A percentile compares a stretch with the other conserved stretches of the same genome.
phyloP scores from a whole-genome alignment of 2,888 invertebrate genomes.

The Periphyllus acericola region DNA sequence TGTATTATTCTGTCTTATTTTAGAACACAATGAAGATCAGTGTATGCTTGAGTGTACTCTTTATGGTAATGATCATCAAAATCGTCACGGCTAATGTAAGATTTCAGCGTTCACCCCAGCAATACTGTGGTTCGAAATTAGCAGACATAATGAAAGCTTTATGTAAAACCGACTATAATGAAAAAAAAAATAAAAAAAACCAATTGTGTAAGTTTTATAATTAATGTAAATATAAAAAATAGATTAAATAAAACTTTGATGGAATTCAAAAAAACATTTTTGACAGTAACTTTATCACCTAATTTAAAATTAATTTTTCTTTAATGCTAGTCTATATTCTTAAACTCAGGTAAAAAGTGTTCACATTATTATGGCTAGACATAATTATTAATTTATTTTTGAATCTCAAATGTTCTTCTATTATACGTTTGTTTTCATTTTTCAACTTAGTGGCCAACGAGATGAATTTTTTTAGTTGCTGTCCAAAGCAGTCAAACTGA shows the following conservation, averaged over 20 bases:
- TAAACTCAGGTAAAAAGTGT: too few relatives aligned
- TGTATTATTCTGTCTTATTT: not conserved
- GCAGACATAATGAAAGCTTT: conserved; percentile 44
- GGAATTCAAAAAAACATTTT: too few relatives aligned
- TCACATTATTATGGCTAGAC: too few relatives aligned
- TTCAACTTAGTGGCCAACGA: too few relatives aligned
- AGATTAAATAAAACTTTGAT: not conserved
- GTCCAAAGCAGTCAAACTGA: too few relatives aligned
- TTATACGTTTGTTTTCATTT: too few relatives aligned
- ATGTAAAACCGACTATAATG: conserved; percentile 32
- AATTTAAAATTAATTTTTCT: too few relatives aligned
- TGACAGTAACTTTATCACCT: too few relatives aligned
- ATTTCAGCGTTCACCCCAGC: conserved; percentile 20
- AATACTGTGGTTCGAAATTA: conserved; percentile 52
- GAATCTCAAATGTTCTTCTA: too few relatives aligned
- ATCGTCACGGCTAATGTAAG: conserved; percentile 2
- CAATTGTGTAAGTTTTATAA: conserved; percentile 17
- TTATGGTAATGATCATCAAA: conserved; percentile 25
- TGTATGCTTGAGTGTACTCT: conserved; percentile 27
- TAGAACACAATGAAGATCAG: conserved; percentile 52
- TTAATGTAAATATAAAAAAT: not conserved
- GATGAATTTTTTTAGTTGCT: too few relatives aligned
- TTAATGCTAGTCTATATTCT: too few relatives aligned
- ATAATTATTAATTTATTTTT: too few relatives aligned
- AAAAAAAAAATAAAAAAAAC: conserved; percentile 21